Evolutionary conservation across 2,888 invertebrate species (phyloP).

Genomic region (Taphrorychus bicolor): DNA sequence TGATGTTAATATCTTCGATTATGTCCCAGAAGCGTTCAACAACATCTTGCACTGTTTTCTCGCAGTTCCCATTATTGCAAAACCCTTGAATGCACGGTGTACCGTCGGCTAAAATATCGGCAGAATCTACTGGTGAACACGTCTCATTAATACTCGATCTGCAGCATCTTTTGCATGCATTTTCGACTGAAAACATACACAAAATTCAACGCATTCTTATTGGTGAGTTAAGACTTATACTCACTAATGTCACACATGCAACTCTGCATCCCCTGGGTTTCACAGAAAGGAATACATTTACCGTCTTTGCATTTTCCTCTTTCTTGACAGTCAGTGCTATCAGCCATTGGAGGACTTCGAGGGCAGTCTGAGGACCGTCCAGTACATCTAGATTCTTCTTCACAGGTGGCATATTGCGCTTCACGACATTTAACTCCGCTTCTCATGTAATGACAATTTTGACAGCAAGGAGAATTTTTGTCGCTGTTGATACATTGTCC

Average conservation of each 20-base stretch:
- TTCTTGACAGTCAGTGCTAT: constrained; percentile 89
- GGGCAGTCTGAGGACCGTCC: constrained; percentile 84
- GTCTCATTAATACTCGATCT: constrained; percentile 90
- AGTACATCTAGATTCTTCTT: constrained; percentile 89
- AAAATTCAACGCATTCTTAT: neutral
- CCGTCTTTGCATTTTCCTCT: constrained; percentile 89
- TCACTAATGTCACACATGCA: constrained; percentile 96
- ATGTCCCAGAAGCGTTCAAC: constrained; percentile 98
- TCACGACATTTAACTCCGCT: constrained; percentile 86
- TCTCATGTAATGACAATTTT: constrained; percentile 87
- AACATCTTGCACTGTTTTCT: constrained; percentile 93
- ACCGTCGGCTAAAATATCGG: constrained; percentile 89
- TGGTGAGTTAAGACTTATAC: constrained; percentile 45
- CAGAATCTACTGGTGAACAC: constrained; percentile 87
- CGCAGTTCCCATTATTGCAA: constrained; percentile 94
- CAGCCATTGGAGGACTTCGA: constrained; percentile 84
- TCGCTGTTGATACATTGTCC: constrained; percentile 69
- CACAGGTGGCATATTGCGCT: constrained; percentile 90
- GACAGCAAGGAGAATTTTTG: constrained; percentile 95
- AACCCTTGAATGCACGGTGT: constrained; percentile 97
- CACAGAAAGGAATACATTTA: constrained; percentile 94
- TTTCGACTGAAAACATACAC: constrained; percentile 71
- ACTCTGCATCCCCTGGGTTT: constrained; percentile 89
- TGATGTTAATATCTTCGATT: constrained; percentile 95
- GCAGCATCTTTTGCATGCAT: constrained; percentile 95